phyloP scores from a whole-genome alignment of 1,140 invertebrate species.

The Achroia grisella region DNA sequence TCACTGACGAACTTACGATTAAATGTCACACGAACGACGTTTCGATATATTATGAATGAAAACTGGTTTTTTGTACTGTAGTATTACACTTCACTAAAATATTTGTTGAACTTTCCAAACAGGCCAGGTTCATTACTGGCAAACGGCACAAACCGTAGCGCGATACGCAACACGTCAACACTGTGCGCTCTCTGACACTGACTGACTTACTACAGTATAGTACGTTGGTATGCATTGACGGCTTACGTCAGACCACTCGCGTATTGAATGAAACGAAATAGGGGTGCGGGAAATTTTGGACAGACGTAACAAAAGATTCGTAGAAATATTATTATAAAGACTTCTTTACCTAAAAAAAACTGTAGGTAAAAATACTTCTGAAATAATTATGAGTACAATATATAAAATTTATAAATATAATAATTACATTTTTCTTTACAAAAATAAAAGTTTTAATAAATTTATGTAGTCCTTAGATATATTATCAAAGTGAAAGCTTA shows the following conservation, averaged over 20 bases:
- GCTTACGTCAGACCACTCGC: conserved; percentile 44
- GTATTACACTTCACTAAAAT: background rate
- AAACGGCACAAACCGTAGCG: background rate
- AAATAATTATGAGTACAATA: too few relatives aligned
- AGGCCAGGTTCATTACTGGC: background rate
- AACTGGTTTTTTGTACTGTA: background rate
- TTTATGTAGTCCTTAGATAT: too few relatives aligned
- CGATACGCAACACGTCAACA: conserved; percentile 27
- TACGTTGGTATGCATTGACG: conserved; percentile 44
- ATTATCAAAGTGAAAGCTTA: too few relatives aligned
- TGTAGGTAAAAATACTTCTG: too few relatives aligned
- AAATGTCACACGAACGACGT: conserved; percentile 19
- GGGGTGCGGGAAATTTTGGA: too few relatives aligned
- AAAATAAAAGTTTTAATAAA: too few relatives aligned
- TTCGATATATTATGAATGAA: conserved; percentile 1
- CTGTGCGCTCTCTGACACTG: conserved; percentile 34
- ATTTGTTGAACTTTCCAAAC: background rate
- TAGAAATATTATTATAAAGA: too few relatives aligned
- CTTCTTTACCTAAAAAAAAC: too few relatives aligned
- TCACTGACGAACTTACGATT: conserved; percentile 43
- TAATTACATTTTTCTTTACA: too few relatives aligned
- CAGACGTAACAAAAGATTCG: too few relatives aligned
- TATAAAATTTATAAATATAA: too few relatives aligned
- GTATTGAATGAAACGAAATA: conserved; percentile 49
- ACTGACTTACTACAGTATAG: conserved; percentile 47